phyloP scores from a whole-genome alignment of 2,113 vertebrate species.

The Myocastor coypus region DNA sequence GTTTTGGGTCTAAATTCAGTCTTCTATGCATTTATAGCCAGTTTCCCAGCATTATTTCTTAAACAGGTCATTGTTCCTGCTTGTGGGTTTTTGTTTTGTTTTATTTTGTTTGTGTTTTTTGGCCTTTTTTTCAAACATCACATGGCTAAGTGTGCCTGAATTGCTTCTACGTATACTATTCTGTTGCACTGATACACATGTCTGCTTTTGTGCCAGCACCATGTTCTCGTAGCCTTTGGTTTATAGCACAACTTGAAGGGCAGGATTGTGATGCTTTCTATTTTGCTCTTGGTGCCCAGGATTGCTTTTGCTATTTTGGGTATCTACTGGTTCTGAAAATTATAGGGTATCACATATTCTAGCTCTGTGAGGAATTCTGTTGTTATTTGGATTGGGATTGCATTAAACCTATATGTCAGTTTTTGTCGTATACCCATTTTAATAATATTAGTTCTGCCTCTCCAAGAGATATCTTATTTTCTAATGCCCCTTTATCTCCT shows the following conservation, averaged over 20 bases:
- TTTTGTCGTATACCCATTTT: neutral
- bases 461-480: neutral
- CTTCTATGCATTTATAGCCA: no score
- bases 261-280: no score
- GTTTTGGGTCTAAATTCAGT: no score
- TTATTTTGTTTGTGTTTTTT: neutral
- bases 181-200: neutral
- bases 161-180: neutral
- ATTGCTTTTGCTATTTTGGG: no score
- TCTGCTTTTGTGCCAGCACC: no score
- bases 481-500: neutral
- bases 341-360: neutral
- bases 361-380: neutral
- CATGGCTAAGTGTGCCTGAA: neutral
- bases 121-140: neutral
- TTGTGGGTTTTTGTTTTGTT: no score
- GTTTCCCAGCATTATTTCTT: neutral
- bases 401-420: neutral
- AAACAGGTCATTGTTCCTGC: neutral
- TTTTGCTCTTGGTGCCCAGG: no score
- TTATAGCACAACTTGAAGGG: no score
- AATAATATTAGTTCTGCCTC: neutral
- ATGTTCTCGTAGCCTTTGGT: no score
- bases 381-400: neutral
- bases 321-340: neutral